Conservation (phyloP, 2,797 vertebrate species). For the Trachops cirrhosus region DNA sequence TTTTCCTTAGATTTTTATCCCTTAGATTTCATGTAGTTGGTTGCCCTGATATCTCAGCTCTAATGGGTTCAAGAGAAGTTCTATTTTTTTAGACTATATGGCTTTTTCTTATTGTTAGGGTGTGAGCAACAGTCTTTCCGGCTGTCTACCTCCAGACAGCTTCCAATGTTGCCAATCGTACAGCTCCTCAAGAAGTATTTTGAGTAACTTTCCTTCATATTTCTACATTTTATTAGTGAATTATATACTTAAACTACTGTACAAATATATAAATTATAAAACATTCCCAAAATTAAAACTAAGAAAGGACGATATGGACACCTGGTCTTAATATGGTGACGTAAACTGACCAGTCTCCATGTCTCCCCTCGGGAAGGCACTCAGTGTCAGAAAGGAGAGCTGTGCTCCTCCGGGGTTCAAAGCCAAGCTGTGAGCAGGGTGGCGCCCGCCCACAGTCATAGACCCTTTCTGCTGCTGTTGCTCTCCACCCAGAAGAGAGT, state of each 20-base stretch:
- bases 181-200: not conserved
- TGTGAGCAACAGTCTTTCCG: not conserved
- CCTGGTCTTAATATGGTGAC: not conserved
- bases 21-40: not conserved
- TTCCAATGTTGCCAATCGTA: not conserved
- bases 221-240: not conserved
- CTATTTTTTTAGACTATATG: not conserved
- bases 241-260: not conserved
- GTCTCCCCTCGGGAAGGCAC: not conserved
- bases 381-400: not conserved
- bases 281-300: not conserved
- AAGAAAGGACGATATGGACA: not conserved
- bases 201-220: not conserved
- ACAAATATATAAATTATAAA: constrained; percentile 8
- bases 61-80: not conserved
- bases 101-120: not conserved
- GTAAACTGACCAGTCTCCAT: not conserved
- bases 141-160: not conserved
- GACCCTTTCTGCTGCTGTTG: not conserved
- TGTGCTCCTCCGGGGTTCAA: not conserved
- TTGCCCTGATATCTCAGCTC: not conserved
- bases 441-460: not conserved
- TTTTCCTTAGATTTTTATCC: not conserved
- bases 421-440: not conserved
- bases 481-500: not conserved